Conservation (phyloP, 2,888 invertebrate genomes). For the Drosophila ochracea region DNA sequence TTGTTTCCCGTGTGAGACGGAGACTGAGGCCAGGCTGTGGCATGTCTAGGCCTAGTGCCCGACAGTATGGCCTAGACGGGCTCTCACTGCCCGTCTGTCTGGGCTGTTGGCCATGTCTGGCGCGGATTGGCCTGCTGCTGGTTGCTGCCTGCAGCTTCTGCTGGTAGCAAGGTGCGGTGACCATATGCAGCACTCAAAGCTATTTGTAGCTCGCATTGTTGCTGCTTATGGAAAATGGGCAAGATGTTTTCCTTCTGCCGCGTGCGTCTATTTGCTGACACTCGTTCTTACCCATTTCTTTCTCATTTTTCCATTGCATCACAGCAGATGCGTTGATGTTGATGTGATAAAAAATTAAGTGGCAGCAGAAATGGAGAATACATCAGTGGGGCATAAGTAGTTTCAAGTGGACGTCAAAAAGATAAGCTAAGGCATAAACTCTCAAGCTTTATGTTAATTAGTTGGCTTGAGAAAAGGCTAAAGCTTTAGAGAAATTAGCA, state of each 20-base stretch:
- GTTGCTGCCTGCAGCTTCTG: conserved; percentile 44
- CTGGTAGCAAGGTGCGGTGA: conserved; percentile 78
- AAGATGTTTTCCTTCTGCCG: conserved; percentile 74
- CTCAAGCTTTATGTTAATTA: conserved; percentile 34
- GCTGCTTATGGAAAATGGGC: conserved; percentile 79
- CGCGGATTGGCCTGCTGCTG: conserved; percentile 59
- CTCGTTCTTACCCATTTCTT: conserved; percentile 43
- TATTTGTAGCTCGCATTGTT: conserved; percentile 74
- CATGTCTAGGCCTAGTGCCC: conserved; percentile 64
- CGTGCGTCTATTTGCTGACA: conserved; percentile 12
- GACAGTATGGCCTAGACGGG: conserved; percentile 52
- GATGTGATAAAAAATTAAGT: conserved; percentile 54
- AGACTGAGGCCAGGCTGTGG: conserved; percentile 21
- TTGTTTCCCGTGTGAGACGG: conserved; percentile 4
- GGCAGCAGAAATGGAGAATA: conserved; percentile 40
- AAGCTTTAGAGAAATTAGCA: background rate
- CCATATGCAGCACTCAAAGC: conserved; percentile 76
- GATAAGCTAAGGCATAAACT: conserved; percentile 36
- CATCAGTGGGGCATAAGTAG: conserved; percentile 30
- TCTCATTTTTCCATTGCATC: conserved; percentile 63
- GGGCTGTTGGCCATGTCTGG: conserved; percentile 76
- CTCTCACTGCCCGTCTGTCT: conserved; percentile 69
- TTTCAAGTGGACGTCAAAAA: conserved; percentile 31
- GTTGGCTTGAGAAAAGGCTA: conserved; percentile 15
- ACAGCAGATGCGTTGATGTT: conserved; percentile 47